Evolutionary conservation across 2,113 vertebrate genomes (phyloP), one percentile per base, ranked within the genome.

Genomic region (Melierax canorus): DNA sequence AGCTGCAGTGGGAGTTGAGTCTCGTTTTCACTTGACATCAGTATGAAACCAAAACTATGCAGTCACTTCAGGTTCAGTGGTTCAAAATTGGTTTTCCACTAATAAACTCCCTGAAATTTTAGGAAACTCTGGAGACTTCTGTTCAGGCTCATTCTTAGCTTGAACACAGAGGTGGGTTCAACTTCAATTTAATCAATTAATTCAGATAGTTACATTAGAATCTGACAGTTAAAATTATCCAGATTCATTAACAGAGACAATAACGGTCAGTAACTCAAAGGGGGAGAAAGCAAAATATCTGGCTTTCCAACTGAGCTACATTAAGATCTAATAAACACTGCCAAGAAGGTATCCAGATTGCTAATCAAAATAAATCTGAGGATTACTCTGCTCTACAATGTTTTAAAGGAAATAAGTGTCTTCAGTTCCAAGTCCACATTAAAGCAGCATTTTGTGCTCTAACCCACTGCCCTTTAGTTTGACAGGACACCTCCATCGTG

Each of bases 331-430:
- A 96, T 93, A 93, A 96, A 96, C 92, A 96, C 92, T 97, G 97
- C 92, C 97, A 96, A 95, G 92, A 97, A 97, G 90, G 75, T 90
- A 95, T 97, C 92, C 94, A 97, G 92, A 96, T 95, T 95, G 86
- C 93, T 96, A 94, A 96, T 95, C 94, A 95, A 95, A 96, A 96
- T 97, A 97, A 95, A 96, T 97, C 92, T 90, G 74, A 83, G 93
- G 93, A 95, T 97, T 96, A 96, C 32, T 62, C 62, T 88, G 81
- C 69, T 96, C 85, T 92, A 77, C 78, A 62, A 2, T 62, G 55
- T 73, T 95, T 95, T 95, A 92, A 86, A 90, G 55, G 50, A 95
- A 88, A 59, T 34, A 93, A 90, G 74, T 80, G 66, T 64, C 36
- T 92, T 79, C 29, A 69, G 2, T 86, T 94, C 71, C 50, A 92